These are phyloP conservation scores for Pachyuromys duprasi DNA, from an alignment of 2,797 vertebrate genomes.

Conservation along the genomic window DNA sequence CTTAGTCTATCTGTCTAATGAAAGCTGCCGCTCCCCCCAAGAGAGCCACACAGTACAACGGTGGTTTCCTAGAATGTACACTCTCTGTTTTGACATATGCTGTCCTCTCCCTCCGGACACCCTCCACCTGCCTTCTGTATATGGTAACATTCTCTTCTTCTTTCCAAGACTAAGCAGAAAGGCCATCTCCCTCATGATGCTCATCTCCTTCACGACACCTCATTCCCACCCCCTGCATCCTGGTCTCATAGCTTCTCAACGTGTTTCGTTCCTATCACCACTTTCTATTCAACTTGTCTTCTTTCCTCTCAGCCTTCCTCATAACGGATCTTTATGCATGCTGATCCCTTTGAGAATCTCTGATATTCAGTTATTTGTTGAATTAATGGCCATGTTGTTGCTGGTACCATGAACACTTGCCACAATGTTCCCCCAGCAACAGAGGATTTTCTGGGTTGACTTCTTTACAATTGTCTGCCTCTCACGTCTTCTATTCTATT, in stretches of 20 bases:
- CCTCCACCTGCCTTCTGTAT: neutral
- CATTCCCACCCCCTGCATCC: neutral
- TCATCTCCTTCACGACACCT: neutral
- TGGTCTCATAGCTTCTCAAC: neutral
- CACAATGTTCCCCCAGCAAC: neutral
- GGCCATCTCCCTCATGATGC: neutral
- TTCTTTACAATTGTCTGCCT: neutral
- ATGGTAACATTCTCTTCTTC: neutral
- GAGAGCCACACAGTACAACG: neutral
- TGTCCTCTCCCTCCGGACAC: neutral
- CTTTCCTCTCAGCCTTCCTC: neutral
- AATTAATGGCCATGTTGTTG: neutral
- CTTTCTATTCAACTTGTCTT: neutral
- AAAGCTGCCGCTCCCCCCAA: neutral
- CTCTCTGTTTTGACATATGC: neutral
- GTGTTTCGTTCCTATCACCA: neutral
- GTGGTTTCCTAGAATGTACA: neutral
- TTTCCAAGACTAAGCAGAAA: neutral
- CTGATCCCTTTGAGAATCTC: neutral
- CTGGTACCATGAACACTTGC: neutral
- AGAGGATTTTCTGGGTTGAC: neutral
- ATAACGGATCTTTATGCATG: neutral
- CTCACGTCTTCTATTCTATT: slow-evolving; percentile 55
- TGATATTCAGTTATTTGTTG: neutral
- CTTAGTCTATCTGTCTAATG: neutral